Evolutionary conservation across 2,113 vertebrate genomes (phyloP), one percentile per base, ranked within the genome.

Genomic region (Hippocampus abdominalis): DNA sequence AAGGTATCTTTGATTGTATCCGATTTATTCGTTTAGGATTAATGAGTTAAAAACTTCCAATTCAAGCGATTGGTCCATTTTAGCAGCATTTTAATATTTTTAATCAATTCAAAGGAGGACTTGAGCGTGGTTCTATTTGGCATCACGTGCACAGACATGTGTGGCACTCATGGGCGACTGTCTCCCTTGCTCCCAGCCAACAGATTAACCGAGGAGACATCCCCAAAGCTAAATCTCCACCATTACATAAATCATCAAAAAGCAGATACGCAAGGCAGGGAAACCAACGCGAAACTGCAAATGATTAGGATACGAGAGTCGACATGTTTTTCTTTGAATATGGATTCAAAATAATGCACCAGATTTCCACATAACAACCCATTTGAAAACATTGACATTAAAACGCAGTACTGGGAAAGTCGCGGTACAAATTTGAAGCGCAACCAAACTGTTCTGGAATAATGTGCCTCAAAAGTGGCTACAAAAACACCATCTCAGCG

Each of bases 141-240:
- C 65, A 68, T 61, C 20, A 69, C 66, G 27, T 18, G 63, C 39
- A 32, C 15, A 3, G 4, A 64, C 40, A 15, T 42, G 40, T 46
- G 21, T 40, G 21, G 54, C 1, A 40, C 54, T 66, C 60, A 46
- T 63, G 5, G 5, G 16, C 46, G 3, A 75, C 57, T 40, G 60
- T 20, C 39, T 63, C 67, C 67, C 67, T 59, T 62, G 21, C 23
- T 32, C 29, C 21, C 25, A 68, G 40, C 46, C 76, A 68, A 25
- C 69, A 79, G 79, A 84, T 81, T 81, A 77, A 70, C 20, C n/a
- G 44, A 69, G 44, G 64, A 73, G 64, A 61, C 64, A 71, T 79
- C 76, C 56, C 18, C 11, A 65, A 20, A 10, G 69, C 56, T 77
- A 74, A 77, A 84, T 74, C 69, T 73, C 70, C 49, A 59, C 9